Evolutionary conservation across 2,113 vertebrate genomes (phyloP), one percentile per base, ranked within the genome.

Genomic region (Corythornis madagascariensis): DNA sequence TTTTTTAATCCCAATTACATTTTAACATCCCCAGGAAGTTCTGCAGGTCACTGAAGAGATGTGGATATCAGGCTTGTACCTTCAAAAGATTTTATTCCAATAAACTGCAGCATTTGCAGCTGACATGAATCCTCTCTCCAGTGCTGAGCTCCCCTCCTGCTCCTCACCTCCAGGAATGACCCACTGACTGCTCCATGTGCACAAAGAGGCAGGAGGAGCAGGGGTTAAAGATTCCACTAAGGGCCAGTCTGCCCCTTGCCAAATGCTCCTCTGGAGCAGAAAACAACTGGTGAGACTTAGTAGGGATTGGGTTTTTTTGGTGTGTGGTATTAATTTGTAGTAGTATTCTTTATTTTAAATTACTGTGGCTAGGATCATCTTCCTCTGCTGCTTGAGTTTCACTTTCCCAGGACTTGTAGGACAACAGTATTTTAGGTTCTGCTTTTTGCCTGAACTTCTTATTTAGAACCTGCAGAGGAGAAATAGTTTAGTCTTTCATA

Each of bases 181-280:
- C 26, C 1, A 1, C 12, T 55, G 31, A 3, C 25, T 19, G 8
- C 50, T 0, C 0, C 21, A 11, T 40, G 42, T 12, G 57, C 42
- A 7, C n/a, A 5, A 18, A n/a, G 25, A 47, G 56, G 31, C 21
- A 22, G 65, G 50, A 29, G 9, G 52, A 61, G 42, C 77, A 47
- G 26, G 43, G n/a, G 61, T 86, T 91, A 66, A 88, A 13, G 24
- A 17, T 22, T 66, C 57, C 63, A 52, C 3, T 52, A 35, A 7
- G 67, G 16, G 17, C 56, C 33, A 75, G 19, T 7, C 38, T 24
- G 17, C 20, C 33, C n/a, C 50, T 89, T 76, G 48, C 78, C 76
- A 86, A 89, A 67, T 16, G 26, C 15, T 45, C 28, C 59, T 59
- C 55, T 35, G 65, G 33, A 31, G 64, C 33, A 74, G 29, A 73